phyloP scores from a whole-genome alignment of 1,140 invertebrate species.

The Psilanteris sp. region DNA sequence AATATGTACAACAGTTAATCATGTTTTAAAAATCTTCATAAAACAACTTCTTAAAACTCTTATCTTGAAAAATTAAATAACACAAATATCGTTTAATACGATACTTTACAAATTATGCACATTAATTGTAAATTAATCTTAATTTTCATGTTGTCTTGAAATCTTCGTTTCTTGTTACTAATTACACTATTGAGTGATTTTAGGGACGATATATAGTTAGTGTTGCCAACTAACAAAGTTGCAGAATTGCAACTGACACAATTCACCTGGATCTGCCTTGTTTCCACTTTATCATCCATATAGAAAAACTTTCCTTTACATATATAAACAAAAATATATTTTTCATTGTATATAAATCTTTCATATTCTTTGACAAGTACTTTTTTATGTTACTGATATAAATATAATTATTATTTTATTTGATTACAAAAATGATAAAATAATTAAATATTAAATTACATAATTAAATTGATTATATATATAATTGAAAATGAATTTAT shows the following conservation, averaged over 20 bases:
- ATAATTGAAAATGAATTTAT: no score
- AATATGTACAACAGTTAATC: slow-evolving; percentile 23
- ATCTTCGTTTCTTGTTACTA: slow-evolving; percentile 75
- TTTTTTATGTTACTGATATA: no score
- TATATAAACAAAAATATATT: neutral
- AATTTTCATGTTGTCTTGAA: slow-evolving; percentile 41
- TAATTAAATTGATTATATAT: no score
- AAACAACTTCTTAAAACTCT: slow-evolving; percentile 35
- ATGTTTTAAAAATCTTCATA: slow-evolving; percentile 9
- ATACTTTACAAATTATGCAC: slow-evolving; percentile 41
- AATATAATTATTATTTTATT: no score
- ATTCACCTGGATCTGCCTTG: slow-evolving; percentile 74
- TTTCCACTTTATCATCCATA: slow-evolving; percentile 63
- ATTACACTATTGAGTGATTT: slow-evolving; percentile 78
- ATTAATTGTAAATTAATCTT: slow-evolving; percentile 52
- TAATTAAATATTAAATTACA: no score
- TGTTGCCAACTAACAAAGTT: slow-evolving; percentile 79
- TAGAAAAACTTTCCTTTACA: neutral
- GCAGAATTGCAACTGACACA: slow-evolving; percentile 76
- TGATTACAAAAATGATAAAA: no score
- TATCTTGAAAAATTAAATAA: slow-evolving; percentile 21
- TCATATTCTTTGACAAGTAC: slow-evolving; percentile 56
- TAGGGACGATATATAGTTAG: slow-evolving; percentile 77
- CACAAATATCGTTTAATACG: slow-evolving; percentile 21
- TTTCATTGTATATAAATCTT: slow-evolving; percentile 2